Conservation (phyloP, 2,797 vertebrate species). For the Rhinatrema bivittatum region DNA sequence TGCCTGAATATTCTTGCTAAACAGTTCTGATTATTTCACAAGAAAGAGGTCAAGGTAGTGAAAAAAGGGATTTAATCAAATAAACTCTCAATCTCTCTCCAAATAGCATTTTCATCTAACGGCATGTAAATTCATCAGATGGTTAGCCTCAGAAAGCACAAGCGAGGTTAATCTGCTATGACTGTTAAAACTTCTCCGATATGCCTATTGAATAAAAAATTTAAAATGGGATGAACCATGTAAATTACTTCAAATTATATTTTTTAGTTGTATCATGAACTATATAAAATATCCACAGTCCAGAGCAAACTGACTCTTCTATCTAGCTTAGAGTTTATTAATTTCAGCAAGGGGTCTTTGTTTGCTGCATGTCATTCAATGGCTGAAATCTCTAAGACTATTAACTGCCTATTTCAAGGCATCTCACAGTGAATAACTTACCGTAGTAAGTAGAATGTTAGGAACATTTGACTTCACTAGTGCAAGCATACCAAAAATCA, state of each 20-base stretch:
- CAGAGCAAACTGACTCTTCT: constrained; percentile 2
- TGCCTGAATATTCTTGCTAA: constrained; percentile 88
- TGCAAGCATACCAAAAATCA: constrained; percentile 21
- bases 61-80: constrained; percentile 79
- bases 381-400: neutral
- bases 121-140: constrained; percentile 87
- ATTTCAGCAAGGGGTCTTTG: neutral
- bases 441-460: constrained; percentile 1
- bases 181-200: constrained; percentile 91
- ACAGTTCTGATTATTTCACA: constrained; percentile 88
- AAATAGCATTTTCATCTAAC: constrained; percentile 76
- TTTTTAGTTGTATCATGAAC: neutral
- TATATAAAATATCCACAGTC: accelerated
- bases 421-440: neutral
- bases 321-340: neutral
- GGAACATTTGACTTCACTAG: neutral
- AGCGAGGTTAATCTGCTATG: constrained; percentile 88
- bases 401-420: neutral
- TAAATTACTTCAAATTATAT: constrained; percentile 52
- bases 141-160: constrained; percentile 60
- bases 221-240: constrained; percentile 52
- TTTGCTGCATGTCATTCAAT: neutral
- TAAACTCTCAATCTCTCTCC: constrained; percentile 80
- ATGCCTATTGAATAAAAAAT: constrained; percentile 72
- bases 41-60: constrained; percentile 82